Conservation (phyloP, 2,113 vertebrate species). For the Raja brachyura region DNA sequence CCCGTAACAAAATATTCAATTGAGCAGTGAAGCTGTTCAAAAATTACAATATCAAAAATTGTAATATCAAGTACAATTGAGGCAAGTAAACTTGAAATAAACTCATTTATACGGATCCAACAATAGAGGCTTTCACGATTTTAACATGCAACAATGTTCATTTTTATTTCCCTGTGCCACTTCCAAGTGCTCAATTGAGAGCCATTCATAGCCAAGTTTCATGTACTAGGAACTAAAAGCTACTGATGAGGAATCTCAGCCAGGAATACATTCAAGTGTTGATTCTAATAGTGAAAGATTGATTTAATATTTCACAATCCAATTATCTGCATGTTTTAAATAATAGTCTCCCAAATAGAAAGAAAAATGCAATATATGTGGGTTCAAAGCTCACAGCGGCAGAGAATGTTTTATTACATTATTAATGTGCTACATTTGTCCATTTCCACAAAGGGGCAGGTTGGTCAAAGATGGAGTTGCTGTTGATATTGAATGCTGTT, state of each 20-base stretch:
- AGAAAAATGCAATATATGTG: background rate
- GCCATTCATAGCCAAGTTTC: background rate
- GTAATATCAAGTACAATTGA: background rate
- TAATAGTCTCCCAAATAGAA: background rate
- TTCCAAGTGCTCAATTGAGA: background rate
- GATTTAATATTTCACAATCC: background rate
- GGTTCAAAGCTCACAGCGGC: background rate
- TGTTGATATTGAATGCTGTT: background rate
- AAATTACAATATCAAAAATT: background rate
- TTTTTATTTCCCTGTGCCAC: background rate
- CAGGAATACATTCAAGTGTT: background rate
- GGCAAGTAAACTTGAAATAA: background rate
- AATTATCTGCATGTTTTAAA: background rate
- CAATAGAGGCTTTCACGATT: background rate
- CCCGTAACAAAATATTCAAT: background rate
- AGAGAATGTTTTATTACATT: background rate
- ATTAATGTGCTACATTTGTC: background rate
- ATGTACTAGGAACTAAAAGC: background rate
- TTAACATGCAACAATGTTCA: background rate
- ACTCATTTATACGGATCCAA: background rate
- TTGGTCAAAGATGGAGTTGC: background rate
- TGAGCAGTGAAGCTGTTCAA: background rate
- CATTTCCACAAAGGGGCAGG: background rate
- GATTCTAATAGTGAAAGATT: background rate
- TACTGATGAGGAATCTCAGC: background rate